phyloP scores from a whole-genome alignment of 2,797 vertebrate genomes.

The Bryconaethiops microstoma region DNA sequence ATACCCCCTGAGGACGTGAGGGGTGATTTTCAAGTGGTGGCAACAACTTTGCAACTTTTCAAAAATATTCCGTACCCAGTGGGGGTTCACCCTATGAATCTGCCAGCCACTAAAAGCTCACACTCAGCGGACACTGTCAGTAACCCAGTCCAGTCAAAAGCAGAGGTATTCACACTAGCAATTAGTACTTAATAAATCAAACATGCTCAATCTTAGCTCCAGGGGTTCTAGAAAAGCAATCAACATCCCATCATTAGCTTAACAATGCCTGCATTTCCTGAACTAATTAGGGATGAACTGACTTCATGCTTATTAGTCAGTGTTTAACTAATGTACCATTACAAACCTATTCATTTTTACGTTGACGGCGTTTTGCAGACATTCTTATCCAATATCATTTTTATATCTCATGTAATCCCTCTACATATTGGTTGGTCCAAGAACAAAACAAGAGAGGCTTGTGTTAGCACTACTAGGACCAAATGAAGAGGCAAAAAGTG shows the following conservation, averaged over 20 bases:
- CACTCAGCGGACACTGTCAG: constrained; percentile 78
- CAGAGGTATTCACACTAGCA: constrained; percentile 80
- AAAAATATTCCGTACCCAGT: constrained; percentile 75
- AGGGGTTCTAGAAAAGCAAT: constrained; percentile 40
- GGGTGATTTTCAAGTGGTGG: constrained; percentile 77
- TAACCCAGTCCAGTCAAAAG: constrained; percentile 74
- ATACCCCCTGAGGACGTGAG: constrained; percentile 67
- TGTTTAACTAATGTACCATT: not conserved
- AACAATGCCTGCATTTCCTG: not conserved
- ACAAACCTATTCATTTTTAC: too few species aligned
- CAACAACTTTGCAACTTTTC: constrained; percentile 80
- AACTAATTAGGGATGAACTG: not conserved
- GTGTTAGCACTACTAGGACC: not conserved
- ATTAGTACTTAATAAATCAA: constrained; percentile 84
- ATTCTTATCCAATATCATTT: too few species aligned
- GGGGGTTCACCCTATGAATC: constrained; percentile 67
- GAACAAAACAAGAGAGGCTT: not conserved
- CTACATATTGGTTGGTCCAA: too few species aligned
- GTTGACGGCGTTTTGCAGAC: too few species aligned
- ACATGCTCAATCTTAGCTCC: constrained; percentile 67
- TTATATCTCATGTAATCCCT: too few species aligned
- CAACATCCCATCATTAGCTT: not conserved
- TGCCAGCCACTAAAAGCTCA: constrained; percentile 81
- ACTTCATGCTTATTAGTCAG: not conserved
- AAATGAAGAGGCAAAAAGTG: not conserved